Conservation (phyloP, 2,888 invertebrate species). For the Plebejus melissa region DNA sequence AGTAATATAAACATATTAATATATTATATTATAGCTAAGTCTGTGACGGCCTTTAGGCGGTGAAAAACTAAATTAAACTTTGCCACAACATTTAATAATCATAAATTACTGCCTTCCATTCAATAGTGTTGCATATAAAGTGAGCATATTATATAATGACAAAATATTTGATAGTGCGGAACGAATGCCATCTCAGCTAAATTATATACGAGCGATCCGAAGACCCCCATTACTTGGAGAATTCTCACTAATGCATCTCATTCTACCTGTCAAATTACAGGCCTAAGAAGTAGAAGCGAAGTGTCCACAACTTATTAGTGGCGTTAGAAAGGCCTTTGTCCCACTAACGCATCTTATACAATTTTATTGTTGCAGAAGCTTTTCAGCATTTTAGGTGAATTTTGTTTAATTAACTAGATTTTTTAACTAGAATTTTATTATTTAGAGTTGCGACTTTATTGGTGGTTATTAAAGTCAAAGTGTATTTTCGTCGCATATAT, state of each 20-base stretch:
- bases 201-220: conserved; percentile 63
- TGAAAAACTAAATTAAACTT: background rate
- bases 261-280: conserved; percentile 78
- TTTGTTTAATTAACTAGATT: no score
- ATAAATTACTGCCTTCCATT: conserved; percentile 1
- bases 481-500: background rate
- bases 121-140: conserved; percentile 22
- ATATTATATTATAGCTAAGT: no score
- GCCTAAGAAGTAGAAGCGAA: conserved; percentile 61
- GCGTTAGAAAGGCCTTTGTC: conserved; percentile 32
- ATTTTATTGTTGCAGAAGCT: no score
- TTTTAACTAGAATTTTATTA: no score
- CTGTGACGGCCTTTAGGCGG: background rate
- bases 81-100: background rate
- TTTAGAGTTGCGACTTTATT: background rate
- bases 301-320: conserved; percentile 43
- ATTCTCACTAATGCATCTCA: conserved; percentile 75
- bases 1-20: no score
- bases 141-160: conserved; percentile 53
- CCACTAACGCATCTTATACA: background rate
- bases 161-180: conserved; percentile 49
- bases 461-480: background rate
- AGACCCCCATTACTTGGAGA: conserved; percentile 69
- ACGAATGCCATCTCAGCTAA: conserved; percentile 63
- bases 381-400: no score